Conservation (phyloP, 2,888 invertebrate genomes). For the Acanthoscelides obtectus region DNA sequence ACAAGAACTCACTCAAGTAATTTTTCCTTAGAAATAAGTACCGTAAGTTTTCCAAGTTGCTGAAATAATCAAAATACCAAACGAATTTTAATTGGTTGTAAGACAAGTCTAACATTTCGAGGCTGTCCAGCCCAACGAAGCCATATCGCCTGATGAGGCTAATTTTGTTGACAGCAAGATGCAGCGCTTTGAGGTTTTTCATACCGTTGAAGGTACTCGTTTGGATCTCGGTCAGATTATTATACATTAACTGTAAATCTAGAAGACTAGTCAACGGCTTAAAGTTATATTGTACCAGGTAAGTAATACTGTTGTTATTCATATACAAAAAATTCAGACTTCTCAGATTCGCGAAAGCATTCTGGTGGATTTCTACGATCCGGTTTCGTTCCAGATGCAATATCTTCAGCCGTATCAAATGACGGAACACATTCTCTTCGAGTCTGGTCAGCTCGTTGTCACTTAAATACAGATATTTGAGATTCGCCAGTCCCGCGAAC, state of each 20-base stretch:
- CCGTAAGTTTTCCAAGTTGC: slow-evolving; percentile 35
- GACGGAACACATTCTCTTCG: slow-evolving; percentile 39
- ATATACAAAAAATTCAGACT: slow-evolving; percentile 42
- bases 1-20: slow-evolving; percentile 31
- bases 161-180: slow-evolving; percentile 45
- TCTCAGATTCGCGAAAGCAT: slow-evolving; percentile 42
- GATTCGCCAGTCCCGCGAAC: slow-evolving; percentile 41
- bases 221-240: slow-evolving; percentile 41
- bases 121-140: slow-evolving; percentile 40
- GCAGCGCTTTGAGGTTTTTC: slow-evolving; percentile 38
- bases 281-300: slow-evolving; percentile 42
- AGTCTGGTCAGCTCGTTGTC: slow-evolving; percentile 44
- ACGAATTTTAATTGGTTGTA: slow-evolving; percentile 36
- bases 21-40: slow-evolving; percentile 41
- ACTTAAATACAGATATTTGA: slow-evolving; percentile 45
- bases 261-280: slow-evolving; percentile 39
- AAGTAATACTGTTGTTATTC: slow-evolving; percentile 42
- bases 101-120: slow-evolving; percentile 40
- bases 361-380: slow-evolving; percentile 41
- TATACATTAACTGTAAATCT: slow-evolving; percentile 42
- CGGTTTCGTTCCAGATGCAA: slow-evolving; percentile 45
- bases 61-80: slow-evolving; percentile 32
- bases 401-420: slow-evolving; percentile 41
- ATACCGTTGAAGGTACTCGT: slow-evolving; percentile 44
- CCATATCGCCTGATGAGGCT: slow-evolving; percentile 40